A percentile compares a stretch with the other conserved stretches of the same genome.
phyloP scores from a whole-genome alignment of 2,888 invertebrate species.

The Catotricha subobsoleta region DNA sequence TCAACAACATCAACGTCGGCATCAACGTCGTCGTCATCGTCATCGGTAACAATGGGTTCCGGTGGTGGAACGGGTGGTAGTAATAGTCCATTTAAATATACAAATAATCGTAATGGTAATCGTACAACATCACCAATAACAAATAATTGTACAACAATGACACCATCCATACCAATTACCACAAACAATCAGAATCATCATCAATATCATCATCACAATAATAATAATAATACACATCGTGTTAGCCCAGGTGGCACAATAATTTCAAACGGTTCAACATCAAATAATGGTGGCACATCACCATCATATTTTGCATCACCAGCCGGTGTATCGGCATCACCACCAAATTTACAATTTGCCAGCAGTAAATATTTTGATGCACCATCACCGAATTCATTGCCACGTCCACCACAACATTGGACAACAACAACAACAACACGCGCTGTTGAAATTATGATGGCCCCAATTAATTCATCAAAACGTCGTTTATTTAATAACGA shows the following conservation, averaged over 20 bases:
- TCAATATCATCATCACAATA: not conserved
- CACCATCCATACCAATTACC: not conserved
- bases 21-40: too few relatives aligned
- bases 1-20: not conserved
- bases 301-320: slow-evolving; percentile 5
- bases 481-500: slow-evolving; percentile 11
- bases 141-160: not conserved
- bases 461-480: slow-evolving; percentile 9
- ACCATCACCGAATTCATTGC: slow-evolving; percentile 57
- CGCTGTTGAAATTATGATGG: slow-evolving; percentile 3
- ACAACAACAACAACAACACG: slow-evolving; percentile 21
- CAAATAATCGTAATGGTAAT: not conserved
- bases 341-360: slow-evolving; percentile 35
- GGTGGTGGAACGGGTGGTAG: too few relatives aligned
- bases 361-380: slow-evolving; percentile 71
- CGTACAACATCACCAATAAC: not conserved
- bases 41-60: too few relatives aligned
- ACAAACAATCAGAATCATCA: not conserved
- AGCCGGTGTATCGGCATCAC: slow-evolving; percentile 9
- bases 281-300: too few relatives aligned
- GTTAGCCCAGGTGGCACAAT: slow-evolving; percentile 8
- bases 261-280: too few relatives aligned
- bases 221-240: slow-evolving; percentile 3
- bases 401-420: slow-evolving; percentile 69
- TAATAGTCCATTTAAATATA: not conserved